Conservation (phyloP, 2,113 vertebrate genomes). For the Gallinago paraguaiae region DNA sequence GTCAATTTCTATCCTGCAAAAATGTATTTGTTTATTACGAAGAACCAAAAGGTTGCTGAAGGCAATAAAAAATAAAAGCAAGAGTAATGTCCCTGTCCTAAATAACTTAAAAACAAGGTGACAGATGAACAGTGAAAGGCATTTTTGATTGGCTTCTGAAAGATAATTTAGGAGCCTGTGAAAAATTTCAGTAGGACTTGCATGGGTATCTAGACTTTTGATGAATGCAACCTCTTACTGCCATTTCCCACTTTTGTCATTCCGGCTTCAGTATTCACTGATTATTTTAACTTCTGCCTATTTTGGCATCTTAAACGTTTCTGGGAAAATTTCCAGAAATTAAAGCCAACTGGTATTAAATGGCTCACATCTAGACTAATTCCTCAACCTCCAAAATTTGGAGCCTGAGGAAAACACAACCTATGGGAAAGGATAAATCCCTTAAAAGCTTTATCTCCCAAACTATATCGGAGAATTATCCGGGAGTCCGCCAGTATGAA, state of each 20-base stretch:
- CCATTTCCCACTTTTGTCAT: background rate
- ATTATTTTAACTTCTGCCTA: background rate
- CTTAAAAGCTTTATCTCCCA: background rate
- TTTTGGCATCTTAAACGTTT: background rate
- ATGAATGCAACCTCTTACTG: background rate
- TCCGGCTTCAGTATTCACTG: background rate
- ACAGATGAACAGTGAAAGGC: background rate
- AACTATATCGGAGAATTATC: background rate
- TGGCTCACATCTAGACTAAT: background rate
- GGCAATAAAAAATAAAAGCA: background rate
- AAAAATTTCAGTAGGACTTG: background rate
- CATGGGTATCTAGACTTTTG: background rate
- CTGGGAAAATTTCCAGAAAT: background rate
- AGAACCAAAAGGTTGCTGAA: background rate
- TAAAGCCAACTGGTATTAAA: background rate
- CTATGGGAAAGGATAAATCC: background rate
- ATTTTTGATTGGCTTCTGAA: background rate
- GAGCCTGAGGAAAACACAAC: background rate
- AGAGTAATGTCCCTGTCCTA: background rate
- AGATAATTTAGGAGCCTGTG: background rate
- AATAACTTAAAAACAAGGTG: background rate
- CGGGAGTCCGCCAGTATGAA: background rate
- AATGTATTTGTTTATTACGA: background rate
- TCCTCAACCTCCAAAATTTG: background rate
- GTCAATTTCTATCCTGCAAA: background rate